phyloP scores from a whole-genome alignment of 2,797 vertebrate genomes.

The Momotus momota region DNA sequence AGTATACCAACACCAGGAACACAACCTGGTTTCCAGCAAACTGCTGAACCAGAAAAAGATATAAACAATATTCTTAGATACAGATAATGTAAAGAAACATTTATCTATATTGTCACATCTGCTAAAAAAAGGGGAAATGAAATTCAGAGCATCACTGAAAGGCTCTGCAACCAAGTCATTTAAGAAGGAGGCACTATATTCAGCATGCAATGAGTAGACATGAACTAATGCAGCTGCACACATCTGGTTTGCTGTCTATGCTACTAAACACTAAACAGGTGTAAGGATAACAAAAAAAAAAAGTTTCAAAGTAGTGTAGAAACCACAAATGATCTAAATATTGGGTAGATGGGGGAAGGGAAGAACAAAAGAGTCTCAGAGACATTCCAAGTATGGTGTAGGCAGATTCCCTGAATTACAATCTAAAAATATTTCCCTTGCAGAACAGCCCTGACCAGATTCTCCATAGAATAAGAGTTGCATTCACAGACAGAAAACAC shows the following conservation, averaged over 20 bases:
- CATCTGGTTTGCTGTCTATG: constrained; percentile 13
- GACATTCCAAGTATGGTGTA: constrained; percentile 57
- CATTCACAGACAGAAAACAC: constrained; percentile 56
- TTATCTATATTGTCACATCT: background rate
- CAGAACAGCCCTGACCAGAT: constrained; percentile 62
- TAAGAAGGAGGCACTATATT: background rate
- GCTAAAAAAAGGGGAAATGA: background rate
- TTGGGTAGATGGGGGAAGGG: constrained; percentile 37
- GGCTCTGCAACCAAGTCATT: background rate
- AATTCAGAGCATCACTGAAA: constrained; percentile 24
- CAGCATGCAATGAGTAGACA: background rate
- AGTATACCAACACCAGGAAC: background rate
- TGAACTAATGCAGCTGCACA: background rate
- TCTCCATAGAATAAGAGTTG: constrained; percentile 43
- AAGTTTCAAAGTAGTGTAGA: constrained; percentile 28
- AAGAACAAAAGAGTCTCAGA: constrained; percentile 44
- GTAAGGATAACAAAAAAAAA: constrained; percentile 25
- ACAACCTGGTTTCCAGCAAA: background rate
- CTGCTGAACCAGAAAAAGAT: background rate
- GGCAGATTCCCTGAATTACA: constrained; percentile 66
- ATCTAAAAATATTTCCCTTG: constrained; percentile 68
- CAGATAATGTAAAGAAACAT: background rate
- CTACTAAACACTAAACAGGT: constrained; percentile 50
- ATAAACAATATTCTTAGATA: background rate
- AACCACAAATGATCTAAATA: constrained; percentile 54